Evolutionary conservation across 2,113 vertebrate genomes (phyloP).

Genomic region (Campylomormyrus numenius): DNA sequence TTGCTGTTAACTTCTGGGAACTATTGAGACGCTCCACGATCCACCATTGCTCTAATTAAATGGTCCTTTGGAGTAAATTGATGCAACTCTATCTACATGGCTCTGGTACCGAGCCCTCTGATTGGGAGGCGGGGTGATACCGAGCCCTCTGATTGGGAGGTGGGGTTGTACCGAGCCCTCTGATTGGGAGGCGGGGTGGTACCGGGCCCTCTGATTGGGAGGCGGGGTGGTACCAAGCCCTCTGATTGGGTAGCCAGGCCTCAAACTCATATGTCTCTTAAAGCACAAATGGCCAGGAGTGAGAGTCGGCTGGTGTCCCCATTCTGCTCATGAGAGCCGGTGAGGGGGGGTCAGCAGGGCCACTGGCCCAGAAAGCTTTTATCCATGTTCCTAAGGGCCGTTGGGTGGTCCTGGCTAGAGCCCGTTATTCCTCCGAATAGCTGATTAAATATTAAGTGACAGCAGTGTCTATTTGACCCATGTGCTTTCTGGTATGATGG

Average conservation of each 20-base stretch:
- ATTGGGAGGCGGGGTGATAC: no score
- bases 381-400: constrained; percentile 14
- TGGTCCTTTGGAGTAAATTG: not conserved
- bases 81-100: not conserved
- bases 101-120: no score
- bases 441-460: constrained; percentile 61
- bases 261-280: no score
- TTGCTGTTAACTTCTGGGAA: no score
- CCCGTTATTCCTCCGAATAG: constrained; percentile 58
- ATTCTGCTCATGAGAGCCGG: not conserved
- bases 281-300: no score
- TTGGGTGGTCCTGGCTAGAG: not conserved
- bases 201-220: no score
- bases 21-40: not conserved
- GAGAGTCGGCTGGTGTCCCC: not conserved
- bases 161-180: no score
- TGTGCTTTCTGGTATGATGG: constrained; percentile 53
- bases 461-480: constrained; percentile 58
- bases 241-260: no score
- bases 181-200: no score
- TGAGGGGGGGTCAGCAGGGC: not conserved
- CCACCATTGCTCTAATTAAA: not conserved
- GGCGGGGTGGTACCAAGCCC: no score
- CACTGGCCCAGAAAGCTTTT: constrained; percentile 26
- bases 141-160: no score